Percentiles rank a stretch among this genome's conserved stretches.
These are phyloP conservation scores for Trissolcus japonicus DNA, from an alignment of 2,888 invertebrate species.

Conservation along the genomic window DNA sequence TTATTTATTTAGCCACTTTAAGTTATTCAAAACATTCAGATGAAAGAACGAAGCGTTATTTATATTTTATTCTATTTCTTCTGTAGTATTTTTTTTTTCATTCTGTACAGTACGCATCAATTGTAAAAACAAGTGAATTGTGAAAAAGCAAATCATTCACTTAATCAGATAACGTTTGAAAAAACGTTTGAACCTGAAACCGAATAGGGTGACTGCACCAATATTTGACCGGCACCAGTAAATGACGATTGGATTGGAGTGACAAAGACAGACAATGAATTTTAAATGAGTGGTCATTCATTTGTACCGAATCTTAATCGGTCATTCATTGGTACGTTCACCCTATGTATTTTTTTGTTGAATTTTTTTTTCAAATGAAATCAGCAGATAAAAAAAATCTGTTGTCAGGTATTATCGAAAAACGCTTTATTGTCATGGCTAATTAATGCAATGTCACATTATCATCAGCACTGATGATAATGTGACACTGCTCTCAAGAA, in stretches of 20 bases:
- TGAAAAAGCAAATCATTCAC: background rate
- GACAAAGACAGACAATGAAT: too few relatives aligned
- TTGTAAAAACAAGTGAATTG: background rate
- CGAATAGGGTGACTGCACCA: too few relatives aligned
- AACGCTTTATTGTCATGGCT: conserved; percentile 24
- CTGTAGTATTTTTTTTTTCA: too few relatives aligned
- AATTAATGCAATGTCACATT: conserved; percentile 18
- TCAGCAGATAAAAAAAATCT: conserved; percentile 18
- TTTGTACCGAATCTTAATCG: too few relatives aligned
- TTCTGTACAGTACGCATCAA: background rate
- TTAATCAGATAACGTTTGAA: background rate
- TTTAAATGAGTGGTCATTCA: too few relatives aligned
- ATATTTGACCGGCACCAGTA: too few relatives aligned
- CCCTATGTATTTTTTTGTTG: background rate
- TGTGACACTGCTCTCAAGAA: too few relatives aligned
- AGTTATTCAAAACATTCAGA: conserved; percentile 6
- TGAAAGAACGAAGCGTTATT: background rate
- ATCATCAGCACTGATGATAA: conserved; percentile 17
- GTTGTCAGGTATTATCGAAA: conserved; percentile 16
- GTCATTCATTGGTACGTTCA: too few relatives aligned
- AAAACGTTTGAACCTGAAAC: background rate
- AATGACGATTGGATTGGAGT: too few relatives aligned
- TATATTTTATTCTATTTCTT: background rate
- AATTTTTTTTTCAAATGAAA: too few relatives aligned
- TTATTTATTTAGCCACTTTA: conserved; percentile 19